Percentiles rank a stretch among this genome's conserved stretches.
Conservation (phyloP, 2,113 vertebrate species). For the Xiphophorus maculatus region DNA sequence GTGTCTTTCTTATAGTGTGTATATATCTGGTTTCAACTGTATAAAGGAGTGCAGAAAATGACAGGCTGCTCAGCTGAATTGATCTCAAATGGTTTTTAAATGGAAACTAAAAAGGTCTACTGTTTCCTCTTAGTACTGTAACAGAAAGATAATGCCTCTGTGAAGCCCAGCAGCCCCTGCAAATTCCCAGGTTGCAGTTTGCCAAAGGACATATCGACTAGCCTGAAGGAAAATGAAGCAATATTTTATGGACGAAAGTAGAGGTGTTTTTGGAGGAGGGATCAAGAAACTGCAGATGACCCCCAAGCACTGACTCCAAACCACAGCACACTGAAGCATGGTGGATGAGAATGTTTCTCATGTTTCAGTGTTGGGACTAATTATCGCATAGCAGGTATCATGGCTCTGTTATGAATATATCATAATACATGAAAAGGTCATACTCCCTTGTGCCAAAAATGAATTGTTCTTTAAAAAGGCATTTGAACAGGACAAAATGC, state of each 20-base stretch:
- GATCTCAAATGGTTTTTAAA: neutral
- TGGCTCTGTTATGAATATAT: neutral
- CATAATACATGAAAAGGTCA: neutral
- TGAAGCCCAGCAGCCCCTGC: neutral
- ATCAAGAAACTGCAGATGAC: neutral
- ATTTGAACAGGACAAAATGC: neutral
- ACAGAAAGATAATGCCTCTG: neutral
- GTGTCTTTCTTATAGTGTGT: neutral
- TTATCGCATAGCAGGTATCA: neutral
- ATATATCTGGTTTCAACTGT: neutral
- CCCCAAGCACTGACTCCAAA: neutral
- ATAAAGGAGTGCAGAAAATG: neutral
- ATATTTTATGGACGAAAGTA: neutral
- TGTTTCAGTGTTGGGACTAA: neutral
- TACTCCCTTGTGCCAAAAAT: neutral
- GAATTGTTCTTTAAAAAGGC: neutral
- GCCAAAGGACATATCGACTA: neutral
- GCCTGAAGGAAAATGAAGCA: neutral
- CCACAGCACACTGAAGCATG: too few relatives aligned
- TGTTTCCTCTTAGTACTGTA: neutral
- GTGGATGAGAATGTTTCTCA: too few relatives aligned
- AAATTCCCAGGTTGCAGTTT: neutral
- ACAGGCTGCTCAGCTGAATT: neutral
- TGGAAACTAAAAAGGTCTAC: neutral
- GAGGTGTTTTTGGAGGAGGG: neutral